A percentile compares a stretch with the other conserved stretches of the same genome.
phyloP scores from a whole-genome alignment of 2,797 vertebrate species.

The Microhierax caerulescens region DNA sequence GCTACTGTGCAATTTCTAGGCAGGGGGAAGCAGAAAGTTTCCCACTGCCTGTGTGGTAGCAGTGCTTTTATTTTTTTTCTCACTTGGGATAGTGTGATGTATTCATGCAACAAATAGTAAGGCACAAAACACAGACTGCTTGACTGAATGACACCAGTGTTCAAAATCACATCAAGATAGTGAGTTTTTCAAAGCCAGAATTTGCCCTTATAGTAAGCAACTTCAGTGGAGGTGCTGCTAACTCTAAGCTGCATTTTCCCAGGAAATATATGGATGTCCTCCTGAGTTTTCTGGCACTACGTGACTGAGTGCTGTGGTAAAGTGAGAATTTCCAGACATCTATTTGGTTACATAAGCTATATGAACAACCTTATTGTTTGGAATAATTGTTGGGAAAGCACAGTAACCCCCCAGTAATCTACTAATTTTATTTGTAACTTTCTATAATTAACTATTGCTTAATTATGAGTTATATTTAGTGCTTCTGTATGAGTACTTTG shows the following conservation, averaged over 20 bases:
- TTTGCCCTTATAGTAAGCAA: neutral
- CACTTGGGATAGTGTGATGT: neutral
- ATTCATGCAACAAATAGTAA: neutral
- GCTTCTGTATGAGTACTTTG: neutral
- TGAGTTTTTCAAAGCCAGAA: neutral
- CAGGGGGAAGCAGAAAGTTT: neutral
- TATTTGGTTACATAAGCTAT: neutral
- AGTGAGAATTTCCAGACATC: neutral
- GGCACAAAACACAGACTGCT: neutral
- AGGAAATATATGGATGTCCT: neutral
- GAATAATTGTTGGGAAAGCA: neutral
- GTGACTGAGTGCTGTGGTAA: neutral
- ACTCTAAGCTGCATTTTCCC: neutral
- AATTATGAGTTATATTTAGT: neutral
- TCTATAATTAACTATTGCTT: neutral
- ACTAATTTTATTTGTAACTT: neutral
- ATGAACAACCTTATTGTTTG: neutral
- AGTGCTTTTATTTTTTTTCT: neutral
- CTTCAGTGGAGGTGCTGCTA: neutral
- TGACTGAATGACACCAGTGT: neutral
- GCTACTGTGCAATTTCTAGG: neutral
- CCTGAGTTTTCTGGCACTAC: neutral
- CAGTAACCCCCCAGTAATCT: neutral
- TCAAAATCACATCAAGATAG: neutral
- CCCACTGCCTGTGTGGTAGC: accelerated